Base-by-base conservation (phyloP, 2,797 vertebrate species). In the Paguma larvata region DNA sequence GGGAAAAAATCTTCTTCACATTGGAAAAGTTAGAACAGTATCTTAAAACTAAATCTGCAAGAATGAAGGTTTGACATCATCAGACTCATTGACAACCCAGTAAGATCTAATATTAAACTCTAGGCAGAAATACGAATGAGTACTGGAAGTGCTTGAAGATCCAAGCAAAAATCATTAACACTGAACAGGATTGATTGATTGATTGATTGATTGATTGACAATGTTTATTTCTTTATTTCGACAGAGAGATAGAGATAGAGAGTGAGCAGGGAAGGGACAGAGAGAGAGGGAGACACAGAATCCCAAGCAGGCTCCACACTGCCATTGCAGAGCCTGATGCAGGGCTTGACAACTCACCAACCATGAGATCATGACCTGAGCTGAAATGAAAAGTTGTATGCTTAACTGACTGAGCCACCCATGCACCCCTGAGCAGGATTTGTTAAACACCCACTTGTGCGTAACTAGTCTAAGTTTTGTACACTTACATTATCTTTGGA, bases 11-110 rank as follows among this genome's bases (percentile, higher is more conserved):
- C 23, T 68, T 46, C 89, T 25, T 32, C 9, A 53, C 9, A 5
- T 46, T 67, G 34, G 6, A 82, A 86, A 87, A 51, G 7, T 67
- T 72, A 56, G 56, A 82, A 10, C 13, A 92, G 46, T 65, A 65
- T 59, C 67, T 87, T 75, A 82, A 82, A 92, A 88, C 59, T 2
- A 91, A 95, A 92, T 88, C 13, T 84, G 3, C 19, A 80, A 38
- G 38, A 94, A 87, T 77, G 25, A 65, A 59, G 6, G 5, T 85
- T 89, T 91, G 23, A 87, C 89, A 51, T 84, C 1, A 70, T 51
- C 59, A 72, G 46, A 70, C 65, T 93, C 9, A 6, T 19, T 68
- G 70, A 72, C 19, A 53, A 32, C 27, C 2, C 30, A 51, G 1
- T 67, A 72, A 63, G 38, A 67, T 38, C 18, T 38, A 77, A n/a